Conservation (phyloP, 2,888 invertebrate genomes). For the Zele albiditarsus region DNA sequence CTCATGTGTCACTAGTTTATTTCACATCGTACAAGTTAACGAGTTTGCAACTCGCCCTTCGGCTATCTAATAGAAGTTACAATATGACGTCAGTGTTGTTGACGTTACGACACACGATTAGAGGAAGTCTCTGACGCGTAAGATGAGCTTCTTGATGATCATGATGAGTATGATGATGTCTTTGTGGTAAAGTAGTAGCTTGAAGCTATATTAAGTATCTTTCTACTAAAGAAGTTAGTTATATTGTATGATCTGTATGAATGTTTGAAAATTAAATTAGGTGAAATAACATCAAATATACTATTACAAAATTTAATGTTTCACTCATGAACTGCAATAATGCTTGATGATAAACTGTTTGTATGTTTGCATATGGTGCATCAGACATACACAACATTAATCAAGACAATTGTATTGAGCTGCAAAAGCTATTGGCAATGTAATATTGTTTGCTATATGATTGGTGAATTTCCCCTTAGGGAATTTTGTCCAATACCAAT, state of each 20-base stretch:
- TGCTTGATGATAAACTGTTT: not conserved
- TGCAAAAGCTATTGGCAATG: not conserved
- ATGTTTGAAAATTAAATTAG: not conserved
- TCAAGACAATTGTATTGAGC: not conserved
- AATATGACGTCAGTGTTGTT: not conserved
- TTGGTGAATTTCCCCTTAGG: not conserved
- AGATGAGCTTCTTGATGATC: constrained; percentile 12
- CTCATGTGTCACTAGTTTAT: not conserved
- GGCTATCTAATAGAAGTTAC: constrained; percentile 15
- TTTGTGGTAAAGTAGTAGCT: not conserved
- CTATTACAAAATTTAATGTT: not conserved
- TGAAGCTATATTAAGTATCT: not conserved
- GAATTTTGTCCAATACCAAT: constrained; percentile 11
- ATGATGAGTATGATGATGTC: constrained; percentile 2
- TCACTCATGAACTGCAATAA: not conserved
- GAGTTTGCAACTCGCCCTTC: constrained; percentile 17
- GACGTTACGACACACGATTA: constrained; percentile 29
- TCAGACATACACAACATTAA: constrained; percentile 5
- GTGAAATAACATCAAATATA: not conserved
- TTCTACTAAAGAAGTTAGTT: not conserved
- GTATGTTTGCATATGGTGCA: not conserved
- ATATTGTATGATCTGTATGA: not conserved
- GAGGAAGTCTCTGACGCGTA: constrained; percentile 15
- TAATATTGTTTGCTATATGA: not conserved
- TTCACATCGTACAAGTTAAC: constrained; percentile 14